A percentile compares a stretch with the other conserved stretches of the same genome.
These are phyloP conservation scores for Drosophila cognata DNA, from an alignment of 2,888 invertebrate genomes.

Conservation along the genomic window DNA sequence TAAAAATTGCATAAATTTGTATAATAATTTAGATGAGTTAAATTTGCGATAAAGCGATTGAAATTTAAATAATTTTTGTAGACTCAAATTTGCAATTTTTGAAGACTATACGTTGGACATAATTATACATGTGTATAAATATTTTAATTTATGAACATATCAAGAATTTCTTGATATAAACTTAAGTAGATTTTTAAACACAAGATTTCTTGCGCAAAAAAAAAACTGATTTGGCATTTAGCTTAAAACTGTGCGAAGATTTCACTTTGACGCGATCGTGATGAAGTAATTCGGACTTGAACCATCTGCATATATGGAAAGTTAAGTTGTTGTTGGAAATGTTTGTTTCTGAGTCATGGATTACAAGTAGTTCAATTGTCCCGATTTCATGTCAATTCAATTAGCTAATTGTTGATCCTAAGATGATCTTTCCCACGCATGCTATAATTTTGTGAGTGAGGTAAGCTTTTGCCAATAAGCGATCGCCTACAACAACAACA, in stretches of 20 bases:
- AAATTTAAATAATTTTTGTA: neutral
- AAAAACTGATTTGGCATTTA: slow-evolving; percentile 4
- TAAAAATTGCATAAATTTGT: neutral
- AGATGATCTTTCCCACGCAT: slow-evolving; percentile 31
- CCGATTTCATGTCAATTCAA: neutral
- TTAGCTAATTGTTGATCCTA: slow-evolving; percentile 19
- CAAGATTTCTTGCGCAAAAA: too few relatives aligned
- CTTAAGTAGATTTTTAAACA: too few relatives aligned
- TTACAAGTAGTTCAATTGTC: neutral
- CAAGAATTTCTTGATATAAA: too few relatives aligned
- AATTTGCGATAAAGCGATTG: neutral
- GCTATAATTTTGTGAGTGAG: slow-evolving; percentile 13
- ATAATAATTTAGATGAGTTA: neutral
- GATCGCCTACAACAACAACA: neutral
- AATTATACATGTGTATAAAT: neutral
- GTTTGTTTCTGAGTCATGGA: neutral
- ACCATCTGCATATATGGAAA: slow-evolving; percentile 27
- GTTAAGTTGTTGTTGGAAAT: slow-evolving; percentile 7
- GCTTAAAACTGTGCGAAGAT: slow-evolving; percentile 31
- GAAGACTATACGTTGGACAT: neutral
- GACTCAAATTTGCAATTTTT: neutral
- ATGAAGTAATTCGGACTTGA: slow-evolving; percentile 54
- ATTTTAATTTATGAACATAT: neutral
- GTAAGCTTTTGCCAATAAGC: slow-evolving; percentile 27
- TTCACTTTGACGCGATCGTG: slow-evolving; percentile 46